Percentiles rank a stretch among this genome's conserved stretches.
Evolutionary conservation across 2,113 vertebrate species (phyloP).

Genomic region (Perca flavescens): DNA sequence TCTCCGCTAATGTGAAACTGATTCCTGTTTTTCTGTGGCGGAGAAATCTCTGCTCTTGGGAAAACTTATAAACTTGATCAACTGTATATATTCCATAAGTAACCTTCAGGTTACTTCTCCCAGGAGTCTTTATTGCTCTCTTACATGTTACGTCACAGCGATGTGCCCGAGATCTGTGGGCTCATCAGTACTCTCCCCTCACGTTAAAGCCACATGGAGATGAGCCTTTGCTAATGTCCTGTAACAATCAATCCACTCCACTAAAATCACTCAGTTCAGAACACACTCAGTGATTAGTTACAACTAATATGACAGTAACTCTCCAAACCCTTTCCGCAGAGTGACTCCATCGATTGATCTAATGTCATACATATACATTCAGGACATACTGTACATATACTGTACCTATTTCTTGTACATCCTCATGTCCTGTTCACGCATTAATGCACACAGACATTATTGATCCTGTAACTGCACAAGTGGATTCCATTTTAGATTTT

Average conservation of each 20-base stretch:
- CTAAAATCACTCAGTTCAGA: slow-evolving; percentile 24
- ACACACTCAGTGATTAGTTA: slow-evolving; percentile 12
- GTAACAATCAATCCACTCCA: slow-evolving; percentile 58
- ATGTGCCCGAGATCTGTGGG: not conserved
- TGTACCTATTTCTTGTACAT: not conserved
- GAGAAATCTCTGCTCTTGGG: not conserved
- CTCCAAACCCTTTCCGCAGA: slow-evolving; percentile 17
- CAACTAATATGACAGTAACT: slow-evolving; percentile 11
- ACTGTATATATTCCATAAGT: not conserved
- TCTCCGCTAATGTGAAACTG: not conserved
- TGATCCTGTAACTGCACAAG: slow-evolving; percentile 25
- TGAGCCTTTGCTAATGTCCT: slow-evolving; percentile 65
- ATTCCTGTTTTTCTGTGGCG: not conserved
- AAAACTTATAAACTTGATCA: not conserved
- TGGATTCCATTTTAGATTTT: not conserved
- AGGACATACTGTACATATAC: not conserved
- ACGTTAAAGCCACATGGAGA: slow-evolving; percentile 55
- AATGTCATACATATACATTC: not conserved
- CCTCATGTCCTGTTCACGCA: slow-evolving; percentile 3
- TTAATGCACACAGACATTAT: slow-evolving; percentile 18
- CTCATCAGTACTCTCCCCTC: slow-evolving; percentile 40
- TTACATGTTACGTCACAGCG: slow-evolving; percentile 34
- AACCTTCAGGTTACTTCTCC: not conserved
- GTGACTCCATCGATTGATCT: slow-evolving; percentile 5
- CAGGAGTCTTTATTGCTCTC: not conserved